phyloP scores from a whole-genome alignment of 2,888 invertebrate genomes.

The Xestia rhomboidea region DNA sequence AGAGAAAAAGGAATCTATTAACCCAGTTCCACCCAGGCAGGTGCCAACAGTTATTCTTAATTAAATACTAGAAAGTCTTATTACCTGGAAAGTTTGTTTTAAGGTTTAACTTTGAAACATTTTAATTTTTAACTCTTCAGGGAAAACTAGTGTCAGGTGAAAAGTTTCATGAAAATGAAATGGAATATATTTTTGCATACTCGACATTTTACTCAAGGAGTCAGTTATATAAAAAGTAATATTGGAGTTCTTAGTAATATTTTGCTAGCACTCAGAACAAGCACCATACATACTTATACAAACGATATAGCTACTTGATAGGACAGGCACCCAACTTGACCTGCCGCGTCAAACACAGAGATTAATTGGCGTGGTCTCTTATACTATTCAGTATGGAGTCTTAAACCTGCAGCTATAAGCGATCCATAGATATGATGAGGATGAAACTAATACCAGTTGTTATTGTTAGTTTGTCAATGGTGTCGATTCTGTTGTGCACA shows the following conservation, averaged over 20 bases:
- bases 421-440: background rate
- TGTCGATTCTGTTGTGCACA: no score
- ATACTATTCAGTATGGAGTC: background rate
- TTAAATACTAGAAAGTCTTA: slow-evolving; percentile 69
- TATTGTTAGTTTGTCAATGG: background rate
- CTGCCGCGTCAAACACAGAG: slow-evolving; percentile 2
- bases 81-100: slow-evolving; percentile 60
- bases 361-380: background rate
- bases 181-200: slow-evolving; percentile 37
- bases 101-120: slow-evolving; percentile 61
- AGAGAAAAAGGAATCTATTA: slow-evolving; percentile 68
- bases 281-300: background rate
- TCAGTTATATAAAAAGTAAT: slow-evolving; percentile 21
- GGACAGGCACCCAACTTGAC: background rate
- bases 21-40: slow-evolving; percentile 67
- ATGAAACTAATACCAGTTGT: background rate
- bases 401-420: background rate
- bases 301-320: background rate
- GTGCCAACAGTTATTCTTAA: slow-evolving; percentile 70
- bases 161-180: slow-evolving; percentile 38
- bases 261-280: slow-evolving; percentile 1
- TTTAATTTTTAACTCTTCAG: slow-evolving; percentile 57
- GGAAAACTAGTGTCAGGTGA: slow-evolving; percentile 49
- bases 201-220: slow-evolving; percentile 12
- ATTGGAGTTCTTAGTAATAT: slow-evolving; percentile 14